Conservation (phyloP, 2,888 invertebrate genomes). For the Nephrotoma appendiculata region DNA sequence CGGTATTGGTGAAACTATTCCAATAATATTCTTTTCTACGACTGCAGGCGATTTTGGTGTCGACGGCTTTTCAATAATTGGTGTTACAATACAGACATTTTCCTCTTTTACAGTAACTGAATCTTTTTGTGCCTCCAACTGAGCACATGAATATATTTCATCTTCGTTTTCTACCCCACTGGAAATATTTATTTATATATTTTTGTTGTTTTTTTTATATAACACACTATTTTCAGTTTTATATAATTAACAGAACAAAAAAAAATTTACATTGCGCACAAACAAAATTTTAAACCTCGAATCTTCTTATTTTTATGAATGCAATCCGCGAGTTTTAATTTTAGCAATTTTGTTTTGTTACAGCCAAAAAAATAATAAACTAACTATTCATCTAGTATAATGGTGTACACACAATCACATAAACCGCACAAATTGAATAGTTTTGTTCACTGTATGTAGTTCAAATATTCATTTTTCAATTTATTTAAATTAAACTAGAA, state of each 20-base stretch:
- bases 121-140: conserved; percentile 27
- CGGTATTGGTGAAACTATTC: neutral
- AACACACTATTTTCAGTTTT: neutral
- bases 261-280: neutral
- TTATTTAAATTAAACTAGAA: neutral
- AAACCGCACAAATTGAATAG: neutral
- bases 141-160: conserved; percentile 34
- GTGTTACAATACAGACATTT: neutral
- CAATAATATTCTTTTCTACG: neutral
- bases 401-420: neutral
- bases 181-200: conserved; percentile 10
- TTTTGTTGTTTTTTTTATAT: neutral
- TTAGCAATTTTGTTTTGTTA: neutral
- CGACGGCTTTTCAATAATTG: conserved; percentile 3
- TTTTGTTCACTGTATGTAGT: neutral
- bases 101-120: conserved; percentile 11
- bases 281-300: neutral
- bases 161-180: conserved; percentile 34
- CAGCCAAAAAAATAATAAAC: conserved; percentile 1
- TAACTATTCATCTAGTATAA: neutral
- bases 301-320: neutral
- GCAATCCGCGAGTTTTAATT: neutral
- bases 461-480: neutral
- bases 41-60: neutral
- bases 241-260: conserved; percentile 2